These are phyloP conservation scores for Anthopleura xanthogrammica DNA, from an alignment of 92 coral and sea anemone genomes.

Conservation along the genomic window DNA sequence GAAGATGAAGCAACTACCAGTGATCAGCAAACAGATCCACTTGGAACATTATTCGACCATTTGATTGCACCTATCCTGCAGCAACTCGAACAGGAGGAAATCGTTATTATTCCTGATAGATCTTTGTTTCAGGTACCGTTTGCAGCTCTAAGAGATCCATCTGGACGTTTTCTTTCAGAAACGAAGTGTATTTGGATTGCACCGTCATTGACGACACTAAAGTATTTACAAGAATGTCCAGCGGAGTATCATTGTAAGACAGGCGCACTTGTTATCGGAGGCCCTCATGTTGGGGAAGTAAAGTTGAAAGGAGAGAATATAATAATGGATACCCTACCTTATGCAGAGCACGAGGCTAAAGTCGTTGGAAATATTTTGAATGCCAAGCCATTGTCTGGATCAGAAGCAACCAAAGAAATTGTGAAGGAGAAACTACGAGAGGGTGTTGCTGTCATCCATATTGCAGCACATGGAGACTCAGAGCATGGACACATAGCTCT, in stretches of 20 bases:
- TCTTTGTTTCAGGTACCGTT: neutral
- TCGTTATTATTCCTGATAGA: neutral
- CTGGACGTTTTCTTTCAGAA: neutral
- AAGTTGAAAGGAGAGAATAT: neutral
- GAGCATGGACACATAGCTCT: too few species aligned
- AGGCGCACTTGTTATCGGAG: neutral
- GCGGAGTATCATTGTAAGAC: neutral
- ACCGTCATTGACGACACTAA: neutral
- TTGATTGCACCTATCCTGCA: neutral
- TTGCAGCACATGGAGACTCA: conserved; percentile 54
- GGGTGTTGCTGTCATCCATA: conserved; percentile 23
- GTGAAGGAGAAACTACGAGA: conserved; percentile 7
- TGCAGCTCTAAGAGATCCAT: neutral
- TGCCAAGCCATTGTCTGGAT: conserved; percentile 12
- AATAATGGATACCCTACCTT: neutral
- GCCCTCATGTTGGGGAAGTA: neutral
- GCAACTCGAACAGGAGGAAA: neutral
- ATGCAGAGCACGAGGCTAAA: conserved; percentile 25
- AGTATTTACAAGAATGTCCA: neutral
- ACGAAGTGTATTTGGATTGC: neutral
- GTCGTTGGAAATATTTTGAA: conserved; percentile 7
- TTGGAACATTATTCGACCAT: neutral
- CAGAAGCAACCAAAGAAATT: conserved; percentile 28
- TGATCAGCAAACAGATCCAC: neutral
- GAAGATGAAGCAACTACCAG: neutral